Evolutionary conservation across 2,797 vertebrate species (phyloP), one percentile per base, ranked within the genome.

Genomic region (Phrynocephalus forsythii): DNA sequence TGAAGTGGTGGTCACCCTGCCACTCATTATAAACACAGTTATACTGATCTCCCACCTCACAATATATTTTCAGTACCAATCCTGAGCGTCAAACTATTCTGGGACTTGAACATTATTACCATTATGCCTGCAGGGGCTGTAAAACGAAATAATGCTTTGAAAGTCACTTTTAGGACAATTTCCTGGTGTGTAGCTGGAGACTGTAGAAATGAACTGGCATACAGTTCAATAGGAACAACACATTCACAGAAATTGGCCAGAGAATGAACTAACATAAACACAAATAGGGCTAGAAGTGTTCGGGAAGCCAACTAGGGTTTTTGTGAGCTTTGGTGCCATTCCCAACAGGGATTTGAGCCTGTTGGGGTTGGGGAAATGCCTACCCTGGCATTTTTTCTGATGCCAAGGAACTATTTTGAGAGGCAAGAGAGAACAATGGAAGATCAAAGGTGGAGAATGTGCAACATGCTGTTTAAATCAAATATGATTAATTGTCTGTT

Each of bases 401-500:
- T 3, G 38, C 15, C 6, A 82, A 82, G 76, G 15, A 1, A 26
- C 84, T 52, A 33, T 7, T 60, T 0, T 1, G 73, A 5, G 33
- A 85, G 1, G 5, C 60, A 90, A 87, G 0, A 78, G 86, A 82
- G 77, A 68, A 80, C 44, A 75, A 66, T 72, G 4, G 56, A 87
- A 88, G 38, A n/a, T 63, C 3, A 5, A 52, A 79, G 63, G 50
- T 38, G 79, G 88, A 18, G 7, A 92, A 3, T 10, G 48, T 9
- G 77, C 5, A 26, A 6, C 18, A 20, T 44, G 56, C 66, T 83
- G 52, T 76, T 92, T 81, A 86, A 86, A 38, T 84, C 22, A 82
- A 24, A 63, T 30, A 83, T 84, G 87, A 88, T 88, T 90, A 88
- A 90, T 86, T 80, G 72, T 71, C 44, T n/a, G 50, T 88, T 86